Evolutionary conservation across 92 coral and sea anemone species (phyloP).

Genomic region (Epizoanthus ramosus): DNA sequence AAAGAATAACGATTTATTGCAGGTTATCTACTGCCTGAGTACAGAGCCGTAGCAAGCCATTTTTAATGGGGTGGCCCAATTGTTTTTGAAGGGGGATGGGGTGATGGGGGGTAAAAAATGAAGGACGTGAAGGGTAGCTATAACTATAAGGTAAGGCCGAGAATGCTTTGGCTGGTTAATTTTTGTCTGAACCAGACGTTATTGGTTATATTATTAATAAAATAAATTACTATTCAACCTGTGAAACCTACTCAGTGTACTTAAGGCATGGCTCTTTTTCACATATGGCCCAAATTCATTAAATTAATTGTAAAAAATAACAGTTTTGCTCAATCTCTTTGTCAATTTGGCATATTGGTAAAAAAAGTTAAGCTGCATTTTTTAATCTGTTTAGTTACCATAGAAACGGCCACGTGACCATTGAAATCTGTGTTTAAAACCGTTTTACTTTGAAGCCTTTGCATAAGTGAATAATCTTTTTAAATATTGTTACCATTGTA

Average conservation of each 20-base stretch:
- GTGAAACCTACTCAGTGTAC: slow-evolving; percentile 36
- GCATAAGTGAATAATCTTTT: slow-evolving; percentile 18
- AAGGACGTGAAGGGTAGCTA: no score
- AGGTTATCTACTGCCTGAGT: no score
- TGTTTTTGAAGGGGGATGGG: no score
- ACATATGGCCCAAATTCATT: slow-evolving; percentile 24
- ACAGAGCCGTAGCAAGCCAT: no score
- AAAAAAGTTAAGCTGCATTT: background rate
- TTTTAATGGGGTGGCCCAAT: no score
- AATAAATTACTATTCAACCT: no score
- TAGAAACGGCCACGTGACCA: slow-evolving; percentile 31
- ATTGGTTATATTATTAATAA: no score
- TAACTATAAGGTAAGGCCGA: no score
- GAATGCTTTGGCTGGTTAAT: no score
- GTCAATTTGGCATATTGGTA: slow-evolving; percentile 12
- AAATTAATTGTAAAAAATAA: background rate
- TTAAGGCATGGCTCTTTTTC: slow-evolving; percentile 36
- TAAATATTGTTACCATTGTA: background rate
- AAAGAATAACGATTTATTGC: no score
- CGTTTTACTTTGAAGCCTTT: background rate
- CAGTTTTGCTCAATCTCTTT: slow-evolving; percentile 25
- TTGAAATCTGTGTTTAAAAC: background rate
- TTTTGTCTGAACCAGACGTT: no score
- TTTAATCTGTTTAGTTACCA: background rate
- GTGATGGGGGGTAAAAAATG: no score